phyloP scores from a whole-genome alignment of 2,888 invertebrate genomes.

The Trypoxylon attenuatum region DNA sequence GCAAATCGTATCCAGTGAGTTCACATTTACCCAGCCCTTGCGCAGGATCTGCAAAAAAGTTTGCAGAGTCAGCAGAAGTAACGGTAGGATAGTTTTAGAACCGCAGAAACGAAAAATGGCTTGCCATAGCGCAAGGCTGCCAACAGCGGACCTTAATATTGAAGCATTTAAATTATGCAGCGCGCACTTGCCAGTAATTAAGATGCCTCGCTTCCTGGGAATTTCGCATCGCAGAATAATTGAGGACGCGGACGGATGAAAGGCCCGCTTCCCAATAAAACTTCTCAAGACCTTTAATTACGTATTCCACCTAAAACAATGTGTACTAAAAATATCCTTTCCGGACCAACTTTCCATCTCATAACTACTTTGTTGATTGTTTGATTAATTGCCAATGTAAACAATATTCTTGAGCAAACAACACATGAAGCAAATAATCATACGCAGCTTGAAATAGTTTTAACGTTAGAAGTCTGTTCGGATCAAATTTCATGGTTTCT shows the following conservation, averaged over 20 bases:
- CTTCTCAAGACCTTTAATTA: conserved; percentile 31
- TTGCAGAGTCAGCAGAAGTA: too few species aligned
- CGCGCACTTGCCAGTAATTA: conserved; percentile 41
- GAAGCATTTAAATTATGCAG: conserved; percentile 41
- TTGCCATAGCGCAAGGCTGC: background rate
- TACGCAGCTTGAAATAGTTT: too few species aligned
- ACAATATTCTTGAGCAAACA: too few species aligned
- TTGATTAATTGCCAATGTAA: too few species aligned
- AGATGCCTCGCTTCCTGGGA: conserved; percentile 27
- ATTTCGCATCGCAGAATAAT: conserved; percentile 40
- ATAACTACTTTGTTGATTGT: too few species aligned
- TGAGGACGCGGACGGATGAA: conserved; percentile 38
- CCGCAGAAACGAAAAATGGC: background rate
- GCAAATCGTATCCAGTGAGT: too few species aligned
- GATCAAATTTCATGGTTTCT: too few species aligned
- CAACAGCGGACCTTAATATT: conserved; percentile 25
- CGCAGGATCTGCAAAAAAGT: too few species aligned
- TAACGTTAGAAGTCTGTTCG: too few species aligned
- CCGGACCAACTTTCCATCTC: too few species aligned
- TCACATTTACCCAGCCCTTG: too few species aligned
- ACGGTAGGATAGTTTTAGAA: conserved; percentile 5
- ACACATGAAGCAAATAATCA: too few species aligned
- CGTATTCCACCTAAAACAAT: background rate
- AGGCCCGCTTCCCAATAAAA: conserved; percentile 32
- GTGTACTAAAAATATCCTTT: background rate